phyloP scores from a whole-genome alignment of 2,113 vertebrate species.

The Arenaria interpres region DNA sequence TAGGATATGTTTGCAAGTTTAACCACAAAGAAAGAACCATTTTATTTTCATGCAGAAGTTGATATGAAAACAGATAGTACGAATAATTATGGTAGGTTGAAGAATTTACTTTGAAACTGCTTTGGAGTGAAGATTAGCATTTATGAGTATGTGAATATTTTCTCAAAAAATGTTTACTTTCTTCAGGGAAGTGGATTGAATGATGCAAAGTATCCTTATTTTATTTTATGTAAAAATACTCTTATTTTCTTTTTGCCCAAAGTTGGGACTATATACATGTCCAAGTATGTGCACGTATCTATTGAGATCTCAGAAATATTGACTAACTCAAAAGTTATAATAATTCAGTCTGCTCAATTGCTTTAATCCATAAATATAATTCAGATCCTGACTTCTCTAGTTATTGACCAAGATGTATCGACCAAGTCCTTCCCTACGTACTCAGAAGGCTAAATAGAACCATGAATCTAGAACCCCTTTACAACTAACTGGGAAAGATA shows the following conservation, averaged over 20 bases:
- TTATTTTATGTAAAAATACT: background rate
- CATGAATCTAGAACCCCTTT: background rate
- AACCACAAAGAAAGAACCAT: background rate
- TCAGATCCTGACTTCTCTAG: background rate
- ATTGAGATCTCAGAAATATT: background rate
- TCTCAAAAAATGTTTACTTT: background rate
- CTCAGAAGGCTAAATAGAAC: background rate
- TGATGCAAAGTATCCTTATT: background rate
- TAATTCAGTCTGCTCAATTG: background rate
- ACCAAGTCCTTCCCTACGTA: background rate
- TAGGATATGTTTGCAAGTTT: background rate
- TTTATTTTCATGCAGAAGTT: background rate
- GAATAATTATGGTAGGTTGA: background rate
- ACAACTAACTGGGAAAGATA: background rate
- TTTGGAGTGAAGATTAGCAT: background rate
- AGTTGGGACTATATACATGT: accelerated
- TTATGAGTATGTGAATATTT: background rate
- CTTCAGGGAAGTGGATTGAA: background rate
- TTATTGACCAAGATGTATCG: background rate
- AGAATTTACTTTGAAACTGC: background rate
- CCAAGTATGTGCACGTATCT: background rate
- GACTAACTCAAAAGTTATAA: background rate
- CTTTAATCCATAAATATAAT: background rate
- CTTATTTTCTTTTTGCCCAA: background rate
- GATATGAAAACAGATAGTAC: background rate